Conservation (phyloP, 2,888 invertebrate species). For the Glyphotaelius pellucidus region DNA sequence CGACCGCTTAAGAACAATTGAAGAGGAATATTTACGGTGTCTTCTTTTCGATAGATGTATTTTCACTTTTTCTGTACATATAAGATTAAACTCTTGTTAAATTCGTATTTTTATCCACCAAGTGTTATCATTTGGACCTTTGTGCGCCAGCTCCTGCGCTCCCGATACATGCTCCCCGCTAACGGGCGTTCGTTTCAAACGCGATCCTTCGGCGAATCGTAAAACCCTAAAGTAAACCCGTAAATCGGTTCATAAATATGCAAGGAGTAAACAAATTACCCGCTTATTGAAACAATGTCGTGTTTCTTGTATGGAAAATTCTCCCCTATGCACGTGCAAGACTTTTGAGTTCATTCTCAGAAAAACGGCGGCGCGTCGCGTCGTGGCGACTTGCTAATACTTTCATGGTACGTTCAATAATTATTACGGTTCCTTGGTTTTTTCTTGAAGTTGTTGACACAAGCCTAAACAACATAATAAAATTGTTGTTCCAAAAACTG, state of each 20-base stretch:
- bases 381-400: neutral
- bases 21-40: too few species aligned
- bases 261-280: conserved; percentile 2
- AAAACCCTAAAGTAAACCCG: neutral
- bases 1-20: too few species aligned
- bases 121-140: neutral
- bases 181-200: neutral
- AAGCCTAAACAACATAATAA: neutral
- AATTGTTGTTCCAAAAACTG: neutral
- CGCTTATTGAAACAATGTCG: conserved; percentile 2
- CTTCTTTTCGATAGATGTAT: too few species aligned
- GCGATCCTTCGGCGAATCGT: neutral
- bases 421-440: neutral
- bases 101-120: neutral
- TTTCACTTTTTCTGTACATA: too few species aligned
- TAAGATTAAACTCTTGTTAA: too few species aligned
- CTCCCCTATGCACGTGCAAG: neutral
- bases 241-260: conserved; percentile 2
- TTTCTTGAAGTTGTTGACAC: neutral
- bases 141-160: neutral
- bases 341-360: neutral
- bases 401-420: neutral
- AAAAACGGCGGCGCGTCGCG: neutral
- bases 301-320: neutral
- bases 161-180: neutral